A percentile compares a stretch with the other conserved stretches of the same genome.
phyloP scores from a whole-genome alignment of 2,888 invertebrate species.

The Drosophila formosana region DNA sequence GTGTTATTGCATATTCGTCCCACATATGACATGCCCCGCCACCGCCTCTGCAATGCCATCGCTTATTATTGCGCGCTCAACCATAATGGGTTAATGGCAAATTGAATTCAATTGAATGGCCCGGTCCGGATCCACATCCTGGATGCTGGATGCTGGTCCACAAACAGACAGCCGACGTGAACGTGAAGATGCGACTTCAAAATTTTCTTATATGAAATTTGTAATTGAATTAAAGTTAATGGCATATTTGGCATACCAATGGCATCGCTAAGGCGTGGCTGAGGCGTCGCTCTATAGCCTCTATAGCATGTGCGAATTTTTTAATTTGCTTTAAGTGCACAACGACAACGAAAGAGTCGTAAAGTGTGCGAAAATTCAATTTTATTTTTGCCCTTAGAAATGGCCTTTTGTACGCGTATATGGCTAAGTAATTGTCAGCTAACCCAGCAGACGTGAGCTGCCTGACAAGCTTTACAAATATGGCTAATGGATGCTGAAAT shows the following conservation, averaged over 20 bases:
- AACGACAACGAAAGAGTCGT: constrained; percentile 53
- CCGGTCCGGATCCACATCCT: constrained; percentile 2
- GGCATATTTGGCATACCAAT: constrained; percentile 77
- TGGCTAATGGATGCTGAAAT: not conserved
- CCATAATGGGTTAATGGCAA: constrained; percentile 81
- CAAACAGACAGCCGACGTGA: not conserved
- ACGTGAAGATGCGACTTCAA: constrained; percentile 53
- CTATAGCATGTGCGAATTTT: constrained; percentile 56
- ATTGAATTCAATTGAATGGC: constrained; percentile 76
- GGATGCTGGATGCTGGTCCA: not conserved
- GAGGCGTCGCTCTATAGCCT: not conserved
- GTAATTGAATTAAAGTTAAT: constrained; percentile 82
- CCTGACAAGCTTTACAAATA: not conserved
- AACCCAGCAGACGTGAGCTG: constrained; percentile 45
- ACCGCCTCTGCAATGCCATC: not conserved
- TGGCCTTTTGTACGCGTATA: constrained; percentile 46
- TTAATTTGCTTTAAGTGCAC: constrained; percentile 75
- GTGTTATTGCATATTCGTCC: constrained; percentile 76
- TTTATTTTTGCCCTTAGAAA: constrained; percentile 54
- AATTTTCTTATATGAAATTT: constrained; percentile 62
- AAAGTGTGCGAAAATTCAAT: constrained; percentile 71
- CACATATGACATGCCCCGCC: constrained; percentile 30
- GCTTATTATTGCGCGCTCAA: constrained; percentile 74
- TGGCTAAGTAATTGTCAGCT: constrained; percentile 48
- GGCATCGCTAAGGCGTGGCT: constrained; percentile 46